Conservation (phyloP, 2,797 vertebrate genomes). For the Channa striata region DNA sequence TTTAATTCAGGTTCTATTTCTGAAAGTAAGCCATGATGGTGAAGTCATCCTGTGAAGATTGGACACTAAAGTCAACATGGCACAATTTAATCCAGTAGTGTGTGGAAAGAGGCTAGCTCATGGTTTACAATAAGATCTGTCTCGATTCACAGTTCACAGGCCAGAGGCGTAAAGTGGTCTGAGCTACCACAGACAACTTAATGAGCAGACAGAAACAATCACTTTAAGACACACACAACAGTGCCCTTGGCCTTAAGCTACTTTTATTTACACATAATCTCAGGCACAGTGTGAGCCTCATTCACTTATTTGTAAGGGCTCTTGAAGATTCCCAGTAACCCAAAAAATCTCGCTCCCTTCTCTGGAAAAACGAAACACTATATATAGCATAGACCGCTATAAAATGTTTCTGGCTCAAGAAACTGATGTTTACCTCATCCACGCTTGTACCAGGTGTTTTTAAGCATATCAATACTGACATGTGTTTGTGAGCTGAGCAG, state of each 20-base stretch:
- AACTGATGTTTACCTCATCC: constrained; percentile 11
- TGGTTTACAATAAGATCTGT: constrained; percentile 12
- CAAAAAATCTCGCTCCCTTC: constrained; percentile 13
- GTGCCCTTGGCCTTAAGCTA: constrained; percentile 40
- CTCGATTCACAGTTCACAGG: constrained; percentile 37
- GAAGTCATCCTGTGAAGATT: not conserved
- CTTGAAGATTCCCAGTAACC: constrained; percentile 6
- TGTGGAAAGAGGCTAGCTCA: constrained; percentile 19
- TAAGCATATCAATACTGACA: not conserved
- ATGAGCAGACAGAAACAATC: constrained; percentile 49
- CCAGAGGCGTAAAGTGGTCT: constrained; percentile 31
- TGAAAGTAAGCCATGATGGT: not conserved
- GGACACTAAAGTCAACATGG: not conserved
- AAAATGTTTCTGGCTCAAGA: constrained; percentile 5
- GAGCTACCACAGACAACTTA: constrained; percentile 27
- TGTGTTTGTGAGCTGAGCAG: constrained; percentile 8
- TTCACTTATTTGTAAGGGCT: constrained; percentile 28
- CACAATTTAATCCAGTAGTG: not conserved
- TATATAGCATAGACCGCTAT: constrained; percentile 14
- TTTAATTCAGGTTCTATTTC: not conserved
- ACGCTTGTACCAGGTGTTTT: constrained; percentile 6
- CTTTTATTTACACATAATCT: constrained; percentile 42
- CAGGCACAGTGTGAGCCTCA: constrained; percentile 31
- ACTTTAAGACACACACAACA: constrained; percentile 35
- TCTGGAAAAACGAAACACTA: constrained; percentile 12